phyloP scores from a whole-genome alignment of 2,888 invertebrate genomes.

The Drosophila anceps region DNA sequence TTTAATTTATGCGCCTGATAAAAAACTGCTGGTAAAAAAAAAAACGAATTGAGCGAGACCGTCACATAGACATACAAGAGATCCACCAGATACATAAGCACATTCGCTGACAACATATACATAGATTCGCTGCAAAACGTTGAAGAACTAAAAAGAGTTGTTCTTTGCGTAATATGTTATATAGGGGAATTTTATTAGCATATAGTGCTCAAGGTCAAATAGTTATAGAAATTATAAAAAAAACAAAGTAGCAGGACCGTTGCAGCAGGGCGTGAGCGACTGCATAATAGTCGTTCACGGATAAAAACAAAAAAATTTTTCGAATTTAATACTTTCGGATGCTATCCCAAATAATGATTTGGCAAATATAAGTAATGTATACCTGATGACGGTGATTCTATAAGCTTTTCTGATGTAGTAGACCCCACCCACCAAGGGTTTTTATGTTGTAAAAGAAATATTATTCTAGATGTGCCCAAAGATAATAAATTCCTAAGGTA shows the following conservation, averaged over 20 bases:
- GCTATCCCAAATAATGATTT: background rate
- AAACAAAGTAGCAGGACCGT: too few species aligned
- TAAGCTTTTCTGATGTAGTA: too few species aligned
- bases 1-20: constrained; percentile 81
- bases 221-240: background rate
- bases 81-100: constrained; percentile 29
- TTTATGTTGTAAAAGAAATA: too few species aligned
- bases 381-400: too few species aligned
- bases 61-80: constrained; percentile 25
- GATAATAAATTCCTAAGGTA: too few species aligned
- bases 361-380: background rate
- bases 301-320: background rate
- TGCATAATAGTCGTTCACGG: background rate
- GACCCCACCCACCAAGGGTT: too few species aligned
- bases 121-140: constrained; percentile 49
- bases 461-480: too few species aligned
- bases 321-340: background rate
- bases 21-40: constrained; percentile 72
- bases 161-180: constrained; percentile 43
- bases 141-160: constrained; percentile 25
- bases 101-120: constrained; percentile 16
- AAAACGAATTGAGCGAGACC: constrained; percentile 21
- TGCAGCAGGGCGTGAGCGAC: background rate
- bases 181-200: constrained; percentile 18
- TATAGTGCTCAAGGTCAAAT: constrained; percentile 32